Percentiles rank a stretch among this genome's conserved stretches.
Evolutionary conservation across 2,113 vertebrate genomes (phyloP).

Genomic region (Chrysemys picta): DNA sequence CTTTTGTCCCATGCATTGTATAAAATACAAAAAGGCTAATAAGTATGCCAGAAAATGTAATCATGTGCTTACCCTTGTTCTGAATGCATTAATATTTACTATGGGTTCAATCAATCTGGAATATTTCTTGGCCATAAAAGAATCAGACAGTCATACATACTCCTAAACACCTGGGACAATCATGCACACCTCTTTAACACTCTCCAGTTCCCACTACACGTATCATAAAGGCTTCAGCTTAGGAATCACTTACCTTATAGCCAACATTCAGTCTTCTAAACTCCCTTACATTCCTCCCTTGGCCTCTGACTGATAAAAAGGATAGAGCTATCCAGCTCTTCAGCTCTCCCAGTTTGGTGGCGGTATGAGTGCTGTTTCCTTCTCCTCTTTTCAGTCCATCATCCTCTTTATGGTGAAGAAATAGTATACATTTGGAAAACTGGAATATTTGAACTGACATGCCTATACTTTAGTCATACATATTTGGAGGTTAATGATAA

Average conservation of each 20-base stretch:
- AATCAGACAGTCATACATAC: not conserved
- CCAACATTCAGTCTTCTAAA: not conserved
- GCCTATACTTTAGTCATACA: not conserved
- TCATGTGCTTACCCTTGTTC: not conserved
- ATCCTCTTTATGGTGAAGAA: not conserved
- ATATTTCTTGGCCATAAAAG: not conserved
- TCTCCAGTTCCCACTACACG: not conserved
- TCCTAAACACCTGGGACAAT: not conserved
- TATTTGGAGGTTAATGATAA: slow-evolving; percentile 17
- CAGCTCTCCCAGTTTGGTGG: not conserved
- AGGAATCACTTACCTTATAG: not conserved
- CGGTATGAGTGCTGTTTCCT: not conserved
- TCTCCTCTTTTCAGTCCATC: not conserved
- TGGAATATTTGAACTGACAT: not conserved
- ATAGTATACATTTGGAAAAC: not conserved
- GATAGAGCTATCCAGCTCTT: not conserved
- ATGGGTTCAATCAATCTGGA: not conserved
- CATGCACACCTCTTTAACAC: not conserved
- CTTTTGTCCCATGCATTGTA: not conserved
- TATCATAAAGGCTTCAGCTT: not conserved
- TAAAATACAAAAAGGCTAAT: not conserved
- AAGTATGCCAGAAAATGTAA: not conserved
- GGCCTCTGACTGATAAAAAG: not conserved
- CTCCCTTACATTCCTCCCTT: not conserved
- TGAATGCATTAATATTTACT: not conserved